A percentile compares a stretch with the other conserved stretches of the same genome.
Evolutionary conservation across 2,888 invertebrate species (phyloP).

Genomic region (Nephrocerus scutellatus): DNA sequence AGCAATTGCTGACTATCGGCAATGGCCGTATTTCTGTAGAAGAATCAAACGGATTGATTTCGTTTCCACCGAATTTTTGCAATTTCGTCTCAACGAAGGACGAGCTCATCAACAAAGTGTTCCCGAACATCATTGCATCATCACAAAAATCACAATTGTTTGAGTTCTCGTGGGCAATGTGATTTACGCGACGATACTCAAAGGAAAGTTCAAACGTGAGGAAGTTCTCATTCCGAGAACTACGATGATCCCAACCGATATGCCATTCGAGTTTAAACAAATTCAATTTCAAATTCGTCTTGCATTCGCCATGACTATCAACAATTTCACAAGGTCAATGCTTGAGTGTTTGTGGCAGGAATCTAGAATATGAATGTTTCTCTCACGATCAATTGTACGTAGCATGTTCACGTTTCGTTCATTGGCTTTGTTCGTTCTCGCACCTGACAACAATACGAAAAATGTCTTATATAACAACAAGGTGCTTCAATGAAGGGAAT

Average conservation of each 20-base stretch:
- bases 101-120: no score
- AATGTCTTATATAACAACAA: no score
- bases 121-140: no score
- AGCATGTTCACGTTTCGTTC: constrained; percentile 6
- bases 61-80: no score
- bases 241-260: no score
- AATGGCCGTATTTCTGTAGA: background rate
- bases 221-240: no score
- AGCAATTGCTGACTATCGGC: background rate
- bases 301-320: background rate
- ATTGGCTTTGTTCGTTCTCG: constrained; percentile 7
- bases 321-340: constrained; percentile 8
- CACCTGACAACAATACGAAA: constrained; percentile 5
- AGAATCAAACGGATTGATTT: background rate
- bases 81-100: no score
- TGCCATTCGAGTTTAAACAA: no score
- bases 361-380: constrained; percentile 24
- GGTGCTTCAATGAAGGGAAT: no score
- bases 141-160: background rate
- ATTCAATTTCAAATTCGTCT: background rate
- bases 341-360: constrained; percentile 26
- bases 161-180: background rate
- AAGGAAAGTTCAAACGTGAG: no score
- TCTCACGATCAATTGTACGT: constrained; percentile 5
- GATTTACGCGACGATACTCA: no score